These are phyloP conservation scores for Drosophila seclusa DNA, from an alignment of 2,888 invertebrate genomes.

Conservation along the genomic window DNA sequence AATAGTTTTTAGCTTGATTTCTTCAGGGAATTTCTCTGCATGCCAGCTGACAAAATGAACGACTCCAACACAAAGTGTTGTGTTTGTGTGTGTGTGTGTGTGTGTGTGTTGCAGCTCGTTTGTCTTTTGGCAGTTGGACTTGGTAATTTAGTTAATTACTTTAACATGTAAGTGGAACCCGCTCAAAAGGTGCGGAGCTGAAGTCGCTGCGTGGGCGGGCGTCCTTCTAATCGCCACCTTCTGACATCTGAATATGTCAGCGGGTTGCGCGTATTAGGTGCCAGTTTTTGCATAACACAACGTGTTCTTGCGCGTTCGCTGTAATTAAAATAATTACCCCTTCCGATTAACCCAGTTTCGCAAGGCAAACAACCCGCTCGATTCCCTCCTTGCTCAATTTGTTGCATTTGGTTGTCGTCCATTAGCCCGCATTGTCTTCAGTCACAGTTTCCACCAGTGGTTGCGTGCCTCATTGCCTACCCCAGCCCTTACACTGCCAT, in stretches of 20 bases:
- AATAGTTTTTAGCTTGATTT: conserved; percentile 84
- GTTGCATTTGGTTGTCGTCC: conserved; percentile 69
- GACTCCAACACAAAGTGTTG: conserved; percentile 27
- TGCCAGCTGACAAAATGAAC: conserved; percentile 64
- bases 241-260: conserved; percentile 56
- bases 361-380: conserved; percentile 3
- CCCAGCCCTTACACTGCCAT: neutral
- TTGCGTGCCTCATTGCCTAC: conserved; percentile 46
- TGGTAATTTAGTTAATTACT: conserved; percentile 82
- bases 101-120: conserved; percentile 55
- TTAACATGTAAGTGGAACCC: conserved; percentile 64
- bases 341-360: conserved; percentile 78
- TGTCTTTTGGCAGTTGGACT: conserved; percentile 54
- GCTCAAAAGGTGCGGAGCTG: conserved; percentile 63
- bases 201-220: conserved; percentile 19
- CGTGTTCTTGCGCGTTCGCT: conserved; percentile 51
- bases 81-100: conserved; percentile 19
- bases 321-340: conserved; percentile 82
- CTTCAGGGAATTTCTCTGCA: conserved; percentile 79
- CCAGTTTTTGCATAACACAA: conserved; percentile 64
- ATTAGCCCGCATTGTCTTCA: conserved; percentile 73
- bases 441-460: conserved; percentile 30
- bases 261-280: conserved; percentile 61
- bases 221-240: conserved; percentile 50
- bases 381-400: conserved; percentile 65